These are phyloP conservation scores for Stigmatopora argus DNA, from an alignment of 2,113 vertebrate species.

Conservation along the genomic window DNA sequence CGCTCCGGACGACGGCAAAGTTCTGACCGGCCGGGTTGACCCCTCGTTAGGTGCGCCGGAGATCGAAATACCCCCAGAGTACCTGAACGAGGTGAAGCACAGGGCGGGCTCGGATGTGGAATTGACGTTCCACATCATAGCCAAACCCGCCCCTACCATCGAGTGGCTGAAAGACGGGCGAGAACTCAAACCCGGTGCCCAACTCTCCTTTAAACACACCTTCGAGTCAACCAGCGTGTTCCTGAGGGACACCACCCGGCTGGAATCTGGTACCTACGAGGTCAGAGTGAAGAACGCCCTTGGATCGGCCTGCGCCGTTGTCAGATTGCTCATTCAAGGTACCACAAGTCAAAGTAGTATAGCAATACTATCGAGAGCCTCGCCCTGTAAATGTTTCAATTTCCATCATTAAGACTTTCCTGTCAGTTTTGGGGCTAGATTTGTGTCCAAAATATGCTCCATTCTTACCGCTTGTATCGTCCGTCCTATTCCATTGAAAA, in stretches of 20 bases:
- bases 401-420: too few species aligned
- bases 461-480: too few species aligned
- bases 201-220: conserved; percentile 80
- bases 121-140: conserved; percentile 86
- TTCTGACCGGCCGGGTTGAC: not conserved
- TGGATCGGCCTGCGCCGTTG: conserved; percentile 80
- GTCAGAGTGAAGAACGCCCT: conserved; percentile 92
- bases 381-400: too few species aligned
- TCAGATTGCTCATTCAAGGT: conserved; percentile 93
- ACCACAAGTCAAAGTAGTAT: conserved; percentile 24
- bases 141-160: conserved; percentile 90
- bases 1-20: not conserved
- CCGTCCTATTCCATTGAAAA: too few species aligned
- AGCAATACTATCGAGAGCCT: too few species aligned
- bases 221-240: conserved; percentile 81
- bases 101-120: conserved; percentile 81
- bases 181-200: conserved; percentile 77
- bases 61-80: conserved; percentile 88
- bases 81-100: conserved; percentile 86
- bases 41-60: conserved; percentile 81
- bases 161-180: conserved; percentile 93
- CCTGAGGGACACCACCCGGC: conserved; percentile 84
- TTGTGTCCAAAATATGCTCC: too few species aligned
- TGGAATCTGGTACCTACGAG: conserved; percentile 89
- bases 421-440: too few species aligned